Evolutionary conservation across 2,888 invertebrate genomes (phyloP).

Genomic region (Galerucella calmariensis): DNA sequence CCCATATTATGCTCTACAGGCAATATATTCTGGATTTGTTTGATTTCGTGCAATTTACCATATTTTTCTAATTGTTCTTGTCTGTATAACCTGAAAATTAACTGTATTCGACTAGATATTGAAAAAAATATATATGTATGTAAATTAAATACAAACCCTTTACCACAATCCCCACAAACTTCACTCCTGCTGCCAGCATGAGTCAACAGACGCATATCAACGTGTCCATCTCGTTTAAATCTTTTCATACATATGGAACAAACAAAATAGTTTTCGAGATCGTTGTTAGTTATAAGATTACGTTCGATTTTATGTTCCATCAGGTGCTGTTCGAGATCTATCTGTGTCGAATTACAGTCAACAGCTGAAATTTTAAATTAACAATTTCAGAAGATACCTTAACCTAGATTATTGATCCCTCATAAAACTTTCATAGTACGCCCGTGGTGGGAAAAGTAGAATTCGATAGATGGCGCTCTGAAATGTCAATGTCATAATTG

Average conservation of each 20-base stretch:
- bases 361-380: background rate
- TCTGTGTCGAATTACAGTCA: background rate
- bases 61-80: background rate
- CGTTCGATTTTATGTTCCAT: conserved; percentile 8
- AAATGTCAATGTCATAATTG: too few relatives aligned
- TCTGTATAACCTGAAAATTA: background rate
- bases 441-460: too few relatives aligned
- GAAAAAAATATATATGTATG: background rate
- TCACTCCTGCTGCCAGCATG: background rate
- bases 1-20: background rate
- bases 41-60: background rate
- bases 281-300: background rate
- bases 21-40: background rate
- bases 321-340: conserved; percentile 14
- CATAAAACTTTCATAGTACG: too few relatives aligned
- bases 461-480: too few relatives aligned
- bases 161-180: background rate
- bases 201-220: background rate
- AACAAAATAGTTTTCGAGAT: background rate
- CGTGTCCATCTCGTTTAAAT: background rate
- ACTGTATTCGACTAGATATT: too few relatives aligned
- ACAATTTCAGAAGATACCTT: too few relatives aligned
- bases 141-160: conserved; percentile 8
- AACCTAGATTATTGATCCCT: too few relatives aligned
- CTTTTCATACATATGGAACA: conserved; percentile 6